These are phyloP conservation scores for Syrrhaptes paradoxus DNA, from an alignment of 2,113 vertebrate species.

Conservation along the genomic window DNA sequence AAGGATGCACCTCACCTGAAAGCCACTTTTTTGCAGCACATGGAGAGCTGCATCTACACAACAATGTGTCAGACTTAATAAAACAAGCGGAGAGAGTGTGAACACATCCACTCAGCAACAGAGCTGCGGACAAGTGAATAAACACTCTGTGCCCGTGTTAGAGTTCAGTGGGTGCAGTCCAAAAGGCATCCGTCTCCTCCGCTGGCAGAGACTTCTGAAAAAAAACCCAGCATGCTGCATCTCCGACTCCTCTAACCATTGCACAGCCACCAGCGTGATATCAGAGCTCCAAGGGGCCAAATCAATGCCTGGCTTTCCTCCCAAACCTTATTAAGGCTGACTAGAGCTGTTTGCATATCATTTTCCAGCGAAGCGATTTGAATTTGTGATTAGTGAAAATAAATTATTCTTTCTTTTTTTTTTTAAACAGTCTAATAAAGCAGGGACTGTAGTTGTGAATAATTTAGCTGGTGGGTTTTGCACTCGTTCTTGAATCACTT, in stretches of 20 bases:
- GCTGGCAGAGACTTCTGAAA: not conserved
- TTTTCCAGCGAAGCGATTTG: conserved; percentile 14
- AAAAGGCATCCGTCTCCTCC: not conserved
- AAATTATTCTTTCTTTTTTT: not conserved
- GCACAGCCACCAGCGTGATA: not conserved
- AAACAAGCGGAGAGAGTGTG: not conserved
- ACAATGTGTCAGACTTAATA: not conserved
- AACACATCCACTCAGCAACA: not conserved
- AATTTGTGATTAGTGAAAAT: conserved; percentile 45
- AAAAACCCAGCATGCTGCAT: not conserved
- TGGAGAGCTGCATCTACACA: not conserved
- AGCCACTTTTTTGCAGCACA: not conserved
- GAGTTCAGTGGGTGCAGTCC: not conserved
- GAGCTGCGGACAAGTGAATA: not conserved
- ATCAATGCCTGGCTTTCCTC: conserved; percentile 20
- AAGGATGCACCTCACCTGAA: not conserved
- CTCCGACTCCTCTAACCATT: not conserved
- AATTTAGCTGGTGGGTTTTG: not conserved
- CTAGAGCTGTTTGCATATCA: not conserved
- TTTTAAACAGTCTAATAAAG: not conserved
- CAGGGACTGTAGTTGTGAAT: not conserved
- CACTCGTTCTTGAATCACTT: not conserved
- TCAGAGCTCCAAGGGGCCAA: conserved; percentile 5
- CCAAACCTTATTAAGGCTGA: not conserved
- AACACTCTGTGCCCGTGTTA: not conserved